A percentile compares a stretch with the other conserved stretches of the same genome.
These are phyloP conservation scores for Drosophila borealis DNA, from an alignment of 2,888 invertebrate species.

Conservation along the genomic window DNA sequence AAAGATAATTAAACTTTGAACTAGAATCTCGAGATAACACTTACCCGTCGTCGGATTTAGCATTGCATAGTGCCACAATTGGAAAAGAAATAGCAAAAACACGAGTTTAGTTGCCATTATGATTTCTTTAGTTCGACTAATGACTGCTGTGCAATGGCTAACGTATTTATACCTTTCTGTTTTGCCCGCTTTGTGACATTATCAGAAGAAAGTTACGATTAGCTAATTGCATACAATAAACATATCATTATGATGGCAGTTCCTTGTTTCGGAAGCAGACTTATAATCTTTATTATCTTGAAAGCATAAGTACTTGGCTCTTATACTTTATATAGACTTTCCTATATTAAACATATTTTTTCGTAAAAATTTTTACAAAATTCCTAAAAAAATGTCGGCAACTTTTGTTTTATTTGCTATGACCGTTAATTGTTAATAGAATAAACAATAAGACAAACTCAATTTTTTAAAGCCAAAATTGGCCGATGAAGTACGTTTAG, in stretches of 20 bases:
- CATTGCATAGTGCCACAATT: constrained; percentile 21
- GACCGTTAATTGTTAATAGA: too few relatives aligned
- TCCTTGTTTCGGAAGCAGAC: neutral
- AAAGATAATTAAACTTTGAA: neutral
- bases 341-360: too few relatives aligned
- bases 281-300: neutral
- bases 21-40: neutral
- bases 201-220: constrained; percentile 7
- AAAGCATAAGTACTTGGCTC: neutral
- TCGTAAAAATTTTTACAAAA: too few relatives aligned
- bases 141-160: neutral
- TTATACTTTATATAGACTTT: too few relatives aligned
- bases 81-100: constrained; percentile 24
- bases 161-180: constrained; percentile 23
- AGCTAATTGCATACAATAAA: neutral
- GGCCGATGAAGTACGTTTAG: too few relatives aligned
- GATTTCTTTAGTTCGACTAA: constrained; percentile 1
- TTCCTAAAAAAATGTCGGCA: too few relatives aligned
- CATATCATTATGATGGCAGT: neutral
- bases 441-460: too few relatives aligned
- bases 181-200: neutral
- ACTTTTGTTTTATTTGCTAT: too few relatives aligned
- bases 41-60: constrained; percentile 18
- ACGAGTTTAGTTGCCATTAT: constrained; percentile 19
- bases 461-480: too few relatives aligned